These are phyloP conservation scores for Montipora cactus DNA, from an alignment of 64 coral and sea anemone genomes.

Conservation along the genomic window DNA sequence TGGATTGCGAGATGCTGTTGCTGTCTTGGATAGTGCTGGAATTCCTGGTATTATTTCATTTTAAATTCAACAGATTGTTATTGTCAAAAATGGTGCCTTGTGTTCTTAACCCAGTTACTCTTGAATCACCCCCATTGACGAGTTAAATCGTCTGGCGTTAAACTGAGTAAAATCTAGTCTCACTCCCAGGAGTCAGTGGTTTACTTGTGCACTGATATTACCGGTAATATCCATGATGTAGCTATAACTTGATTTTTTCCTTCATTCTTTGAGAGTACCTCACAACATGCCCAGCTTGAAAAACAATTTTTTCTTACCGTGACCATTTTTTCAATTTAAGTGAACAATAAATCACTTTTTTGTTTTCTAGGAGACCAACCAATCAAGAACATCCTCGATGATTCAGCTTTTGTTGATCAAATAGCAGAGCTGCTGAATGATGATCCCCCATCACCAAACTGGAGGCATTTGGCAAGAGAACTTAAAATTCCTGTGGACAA, in stretches of 20 bases:
- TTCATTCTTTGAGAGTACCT: too few relatives aligned
- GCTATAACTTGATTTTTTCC: not conserved
- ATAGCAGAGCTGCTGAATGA: constrained; percentile 83
- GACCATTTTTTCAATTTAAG: not conserved
- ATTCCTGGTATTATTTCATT: constrained; percentile 71
- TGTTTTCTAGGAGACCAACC: constrained; percentile 68
- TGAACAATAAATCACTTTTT: not conserved
- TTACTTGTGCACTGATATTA: too few relatives aligned
- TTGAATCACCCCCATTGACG: too few relatives aligned
- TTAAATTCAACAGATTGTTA: too few relatives aligned
- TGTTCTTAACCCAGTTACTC: too few relatives aligned
- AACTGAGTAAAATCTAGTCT: too few relatives aligned
- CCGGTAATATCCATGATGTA: too few relatives aligned
- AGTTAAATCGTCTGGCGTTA: too few relatives aligned
- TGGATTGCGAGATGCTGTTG: constrained; percentile 70
- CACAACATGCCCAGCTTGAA: too few relatives aligned
- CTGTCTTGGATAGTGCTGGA: constrained; percentile 71
- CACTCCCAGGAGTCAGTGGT: too few relatives aligned
- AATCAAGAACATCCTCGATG: constrained; percentile 83
- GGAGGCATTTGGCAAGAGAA: constrained; percentile 77
- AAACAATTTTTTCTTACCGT: not conserved
- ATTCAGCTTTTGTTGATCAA: constrained; percentile 73
- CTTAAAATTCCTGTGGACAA: constrained; percentile 81
- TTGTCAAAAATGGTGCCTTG: too few relatives aligned
- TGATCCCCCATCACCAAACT: constrained; percentile 41